Percentiles rank a stretch among this genome's conserved stretches.
These are phyloP conservation scores for Xestia rhomboidea DNA, from an alignment of 2,888 invertebrate species.

Conservation along the genomic window DNA sequence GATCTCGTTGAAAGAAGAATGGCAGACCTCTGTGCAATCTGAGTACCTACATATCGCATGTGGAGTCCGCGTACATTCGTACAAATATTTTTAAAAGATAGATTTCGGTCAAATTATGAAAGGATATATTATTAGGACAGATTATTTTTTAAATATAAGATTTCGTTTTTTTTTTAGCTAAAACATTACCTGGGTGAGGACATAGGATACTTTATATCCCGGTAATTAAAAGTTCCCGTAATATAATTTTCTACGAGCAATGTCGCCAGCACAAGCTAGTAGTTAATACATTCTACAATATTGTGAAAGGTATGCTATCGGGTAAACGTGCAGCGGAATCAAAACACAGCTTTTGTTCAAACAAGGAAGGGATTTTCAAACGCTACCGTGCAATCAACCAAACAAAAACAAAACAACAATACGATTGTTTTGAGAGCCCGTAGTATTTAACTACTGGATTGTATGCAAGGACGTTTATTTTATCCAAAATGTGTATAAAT, in stretches of 20 bases:
- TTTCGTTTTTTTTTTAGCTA: no score
- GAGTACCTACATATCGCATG: background rate
- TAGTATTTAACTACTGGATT: slow-evolving; percentile 1
- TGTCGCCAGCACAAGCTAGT: background rate
- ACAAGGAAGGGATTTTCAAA: slow-evolving; percentile 47
- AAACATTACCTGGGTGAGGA: background rate
- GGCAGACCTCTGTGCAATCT: background rate
- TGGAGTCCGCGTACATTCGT: background rate
- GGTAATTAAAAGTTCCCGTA: background rate
- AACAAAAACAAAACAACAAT: slow-evolving; percentile 33
- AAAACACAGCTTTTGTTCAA: slow-evolving; percentile 51
- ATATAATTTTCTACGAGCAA: background rate
- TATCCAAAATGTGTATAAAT: background rate
- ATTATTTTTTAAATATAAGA: no score
- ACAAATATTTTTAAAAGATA: background rate
- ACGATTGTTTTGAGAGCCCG: slow-evolving; percentile 23
- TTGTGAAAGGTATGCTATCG: slow-evolving; percentile 41
- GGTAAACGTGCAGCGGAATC: slow-evolving; percentile 45
- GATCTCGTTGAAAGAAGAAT: background rate
- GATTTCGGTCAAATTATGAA: background rate
- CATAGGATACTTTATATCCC: background rate
- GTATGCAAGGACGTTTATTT: slow-evolving; percentile 4
- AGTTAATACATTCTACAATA: slow-evolving; percentile 43
- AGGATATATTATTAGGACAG: background rate
- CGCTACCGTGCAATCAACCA: slow-evolving; percentile 30